Base-by-base conservation (phyloP, 2,113 vertebrate genomes). In the Manacus vitellinus region DNA sequence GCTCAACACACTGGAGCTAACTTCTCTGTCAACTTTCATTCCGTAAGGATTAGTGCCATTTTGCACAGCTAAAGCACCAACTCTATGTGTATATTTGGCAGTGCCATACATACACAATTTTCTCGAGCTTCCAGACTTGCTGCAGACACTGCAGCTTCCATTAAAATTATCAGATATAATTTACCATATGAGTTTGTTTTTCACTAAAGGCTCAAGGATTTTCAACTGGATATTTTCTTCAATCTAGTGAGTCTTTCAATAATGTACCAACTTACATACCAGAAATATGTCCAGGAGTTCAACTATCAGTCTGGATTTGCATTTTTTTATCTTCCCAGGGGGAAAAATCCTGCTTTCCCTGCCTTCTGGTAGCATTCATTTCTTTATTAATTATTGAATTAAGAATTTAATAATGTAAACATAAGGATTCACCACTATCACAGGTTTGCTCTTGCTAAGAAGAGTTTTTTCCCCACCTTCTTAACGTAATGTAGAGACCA, bases 11-110 rank as follows among this genome's bases (percentile, higher is more conserved):
- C 10, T 25, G 74, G 25, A 92, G 77, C 11, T 82, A 67, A 96
- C 92, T 92, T 93, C 70, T 96, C 71, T 30, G 52, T 79, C 75
- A 93, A n/a, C 43, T 88, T 94, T 94, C 49, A 85, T 92, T 94
- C 78, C 71, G 31, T 27, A 65, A 0, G 2, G 54, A 88, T 85
- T 73, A 95, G 44, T 70, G n/a, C 25, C 82, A 63, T 66, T 96
- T 75, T 86, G 51, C 51, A 89, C 11, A 92, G 51, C 58, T 87
- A 47, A 89, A 94, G 73, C 59, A 87, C 33, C 49, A 68, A 19
- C 41, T 47, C 17, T 19, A 2, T 18, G 23, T 31, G 43, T 43
- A 2, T 37, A 62, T 28, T 51, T 62, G 79, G 52, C 39, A 77
- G 31, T 46, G 54, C 30, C 37, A 54, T 17, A 43, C 12, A 51